Base-by-base conservation (phyloP, 2,797 vertebrate species). In the Choloepus didactylus region DNA sequence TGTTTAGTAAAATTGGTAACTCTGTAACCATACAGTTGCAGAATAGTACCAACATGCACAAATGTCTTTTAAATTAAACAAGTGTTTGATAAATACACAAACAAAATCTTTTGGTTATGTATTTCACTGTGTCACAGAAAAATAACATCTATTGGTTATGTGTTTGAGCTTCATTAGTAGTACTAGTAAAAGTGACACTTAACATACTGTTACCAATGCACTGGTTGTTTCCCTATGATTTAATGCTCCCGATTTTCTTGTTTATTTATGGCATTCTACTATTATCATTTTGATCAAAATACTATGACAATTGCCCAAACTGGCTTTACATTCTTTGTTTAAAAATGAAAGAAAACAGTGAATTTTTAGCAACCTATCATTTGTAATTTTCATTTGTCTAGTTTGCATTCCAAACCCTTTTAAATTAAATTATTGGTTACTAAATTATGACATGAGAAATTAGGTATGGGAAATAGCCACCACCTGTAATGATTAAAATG, bases 371-470 rank as follows among this genome's bases (percentile, higher is more conserved):
- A 19, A n/a, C 77, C 80, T 85, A 76, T 3, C 29, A 2, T 46
- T 4, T 92, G 16, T 64, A n/a, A 10, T 91, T 95, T 95, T 90
- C 25, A 51, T 18, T 70, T 89, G 5, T 10, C 87, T 85, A n/a
- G 79, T 77, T 91, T 60, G 89, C 56, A 80, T 92, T 93, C 29
- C 87, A 7, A 84, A 35, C 44, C 66, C 5, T 67, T 86, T 79
- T 89, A 87, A 46, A 89, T 82, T 94, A 64, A 88, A 93, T 46
- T 91, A n/a, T 56, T 89, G 0, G 0, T 44, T 81, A 94, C 66
- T 89, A 87, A 91, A n/a, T 95, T 94, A 95, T 87, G 94, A 77
- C 0, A 75, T 88, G 89, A 49, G 82, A 93, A 92, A 73, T 95
- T 97, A 95, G 89, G 79, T 90, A 60, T 89, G 46, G 41, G 2